Evolutionary conservation across 2,888 invertebrate genomes (phyloP), one percentile per base, ranked within the genome.

Genomic region (Epiperipatus broadwayi): DNA sequence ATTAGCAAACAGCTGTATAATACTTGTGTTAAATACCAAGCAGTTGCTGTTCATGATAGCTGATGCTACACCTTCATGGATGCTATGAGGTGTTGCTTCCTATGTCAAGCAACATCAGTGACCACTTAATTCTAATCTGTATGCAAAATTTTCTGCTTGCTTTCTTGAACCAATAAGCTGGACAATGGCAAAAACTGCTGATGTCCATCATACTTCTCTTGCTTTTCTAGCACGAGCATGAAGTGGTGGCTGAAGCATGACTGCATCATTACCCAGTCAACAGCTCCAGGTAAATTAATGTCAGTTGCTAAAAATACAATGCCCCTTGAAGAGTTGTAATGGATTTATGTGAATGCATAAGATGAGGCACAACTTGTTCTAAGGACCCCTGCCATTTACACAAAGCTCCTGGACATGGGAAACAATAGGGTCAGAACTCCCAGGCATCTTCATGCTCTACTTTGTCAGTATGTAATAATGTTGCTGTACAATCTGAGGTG

Each of bases 221-320:
- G 89, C 58, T 95, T 95, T 59, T 97, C 97, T 36, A 99, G 69
- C 22, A 99, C 95, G 48, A 99, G 70, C 95, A 99, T 97, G 56
- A 99, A 99, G 61, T 95, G 87, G 42, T 58, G 60, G 28, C 60
- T 62, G 50, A 65, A 66, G 49, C 66, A 67, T 20, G 89, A 89
- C 64, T 99, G 97, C 95, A 99, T 97, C 97, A 99, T 99, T 3
- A 87, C 87, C 93, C 93, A 95, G 61, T 95, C 93, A 7, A 95
- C 93, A 21, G 93, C 95, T 42, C 97, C 97, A 5, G 95, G 95
- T 47, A 99, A 71, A 65, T 95, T 97, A 44, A 99, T 97, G 61
- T 99, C 97, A 27, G 97, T 99, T 2, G 97, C 97, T 50, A 99
- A 66, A 63, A 99, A 99, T 37, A 99, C 97, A 51, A 99, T 99